Evolutionary conservation across 2,888 invertebrate species (phyloP), one percentile per base, ranked within the genome.

Genomic region (Mechanitis mazaeus): DNA sequence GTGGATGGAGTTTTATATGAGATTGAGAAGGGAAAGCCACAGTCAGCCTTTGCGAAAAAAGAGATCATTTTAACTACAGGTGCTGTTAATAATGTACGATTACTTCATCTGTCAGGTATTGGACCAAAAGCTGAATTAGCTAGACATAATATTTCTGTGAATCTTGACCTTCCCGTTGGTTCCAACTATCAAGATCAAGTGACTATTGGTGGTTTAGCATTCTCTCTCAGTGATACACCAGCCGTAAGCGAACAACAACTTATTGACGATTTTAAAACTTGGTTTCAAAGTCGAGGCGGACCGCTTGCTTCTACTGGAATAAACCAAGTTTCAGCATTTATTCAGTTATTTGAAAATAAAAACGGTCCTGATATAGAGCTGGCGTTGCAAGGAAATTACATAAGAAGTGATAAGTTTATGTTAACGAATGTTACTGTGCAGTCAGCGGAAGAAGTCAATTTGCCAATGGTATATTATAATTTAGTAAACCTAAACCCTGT

Each of bases 371-470:
- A 90, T 66, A 77, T 90, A 38, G 90, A 90, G 71, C 66, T 88
- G 33, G 73, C 82, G 56, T 79, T 89, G 65, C 84, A 85, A 77
- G 90, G 90, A 55, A 90, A 90, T 68, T 88, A 79, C 68, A 75
- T 90, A 45, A 79, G 90, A 76, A 90, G 85, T 67, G 90, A 90
- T 69, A 90, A 90, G 67, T 90, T 89, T 67, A 81, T 89, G 81
- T 73, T 90, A 0, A 88, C 84, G 45, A 90, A 90, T 59, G 74
- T 90, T 6, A 87, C 82, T 72, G 85, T 90, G 0, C 81, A 81
- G 38, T 74, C 76, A 20, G 82, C 84, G 1, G 90, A 90, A 72
- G 90, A 90, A 72, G 77, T 79, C 2, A 85, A 79, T 64, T 67
- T 84, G 55, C 90, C 89, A n/a, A 68, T 88, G 53, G 73, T 87